These are phyloP conservation scores for Paralichthys olivaceus DNA, from an alignment of 2,113 vertebrate species.

Conservation along the genomic window DNA sequence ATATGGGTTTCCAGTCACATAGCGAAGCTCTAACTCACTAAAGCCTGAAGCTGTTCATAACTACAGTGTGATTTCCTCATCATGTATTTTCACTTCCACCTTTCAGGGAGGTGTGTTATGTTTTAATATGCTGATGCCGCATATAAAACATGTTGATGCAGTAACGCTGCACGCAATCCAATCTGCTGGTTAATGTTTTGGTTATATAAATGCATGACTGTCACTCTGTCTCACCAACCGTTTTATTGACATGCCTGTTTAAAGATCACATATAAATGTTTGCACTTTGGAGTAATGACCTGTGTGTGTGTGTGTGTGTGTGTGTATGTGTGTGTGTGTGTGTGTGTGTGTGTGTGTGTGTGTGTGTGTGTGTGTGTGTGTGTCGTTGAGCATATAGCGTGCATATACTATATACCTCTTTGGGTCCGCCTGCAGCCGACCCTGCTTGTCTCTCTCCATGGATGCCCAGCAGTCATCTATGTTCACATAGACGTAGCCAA, in stretches of 20 bases:
- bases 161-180: background rate
- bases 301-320: constrained; percentile 1
- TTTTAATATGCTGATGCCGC: constrained; percentile 12
- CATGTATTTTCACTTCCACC: background rate
- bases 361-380: too few species aligned
- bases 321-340: too few species aligned
- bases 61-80: background rate
- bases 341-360: too few species aligned
- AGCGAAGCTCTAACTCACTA: background rate
- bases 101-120: background rate
- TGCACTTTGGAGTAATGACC: background rate
- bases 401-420: constrained; percentile 72
- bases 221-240: constrained; percentile 18
- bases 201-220: constrained; percentile 29
- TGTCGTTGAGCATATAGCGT: background rate
- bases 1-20: background rate
- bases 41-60: background rate
- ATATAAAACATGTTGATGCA: background rate
- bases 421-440: constrained; percentile 86
- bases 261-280: background rate
- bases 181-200: background rate
- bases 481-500: constrained; percentile 88
- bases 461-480: constrained; percentile 96
- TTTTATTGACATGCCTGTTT: background rate
- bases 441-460: constrained; percentile 80